These are phyloP conservation scores for Aphyosemion australe DNA, from an alignment of 2,113 vertebrate genomes.

Conservation along the genomic window DNA sequence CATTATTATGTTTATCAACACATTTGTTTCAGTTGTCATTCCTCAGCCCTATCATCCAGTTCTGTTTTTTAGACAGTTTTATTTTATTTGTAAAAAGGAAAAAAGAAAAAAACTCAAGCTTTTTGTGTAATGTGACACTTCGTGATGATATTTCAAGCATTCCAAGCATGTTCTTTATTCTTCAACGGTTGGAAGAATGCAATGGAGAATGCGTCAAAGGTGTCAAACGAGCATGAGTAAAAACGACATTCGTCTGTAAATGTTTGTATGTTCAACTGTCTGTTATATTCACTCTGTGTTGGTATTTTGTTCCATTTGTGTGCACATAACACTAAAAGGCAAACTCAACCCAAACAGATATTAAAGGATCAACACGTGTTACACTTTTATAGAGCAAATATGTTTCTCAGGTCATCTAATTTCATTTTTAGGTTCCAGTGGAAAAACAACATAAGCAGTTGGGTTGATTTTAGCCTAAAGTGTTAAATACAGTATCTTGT, in stretches of 20 bases:
- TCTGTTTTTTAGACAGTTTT: constrained; percentile 17
- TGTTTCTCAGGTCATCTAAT: neutral
- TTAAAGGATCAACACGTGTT: neutral
- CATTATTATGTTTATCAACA: neutral
- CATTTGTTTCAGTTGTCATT: constrained; percentile 9
- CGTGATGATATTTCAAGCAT: constrained; percentile 60
- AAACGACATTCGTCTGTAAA: constrained; percentile 62
- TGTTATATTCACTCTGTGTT: constrained; percentile 61
- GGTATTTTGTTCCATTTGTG: constrained; percentile 60
- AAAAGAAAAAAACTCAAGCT: constrained; percentile 18
- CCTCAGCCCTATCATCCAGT: constrained; percentile 15
- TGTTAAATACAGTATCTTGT: constrained; percentile 22
- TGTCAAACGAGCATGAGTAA: constrained; percentile 66
- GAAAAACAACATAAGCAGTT: constrained; percentile 28
- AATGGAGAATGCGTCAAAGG: constrained; percentile 62
- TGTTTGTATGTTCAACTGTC: constrained; percentile 66
- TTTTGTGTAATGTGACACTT: constrained; percentile 55
- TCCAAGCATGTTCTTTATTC: constrained; percentile 72
- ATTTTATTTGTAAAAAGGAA: constrained; percentile 16
- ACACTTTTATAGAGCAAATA: neutral
- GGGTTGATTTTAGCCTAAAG: constrained; percentile 65
- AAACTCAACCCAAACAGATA: constrained; percentile 63
- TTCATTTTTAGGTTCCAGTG: neutral
- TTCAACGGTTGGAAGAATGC: constrained; percentile 69
- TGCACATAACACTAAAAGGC: constrained; percentile 42